Base-by-base conservation (phyloP, 2,888 invertebrate genomes). In the Callyntrura guangdongensis region DNA sequence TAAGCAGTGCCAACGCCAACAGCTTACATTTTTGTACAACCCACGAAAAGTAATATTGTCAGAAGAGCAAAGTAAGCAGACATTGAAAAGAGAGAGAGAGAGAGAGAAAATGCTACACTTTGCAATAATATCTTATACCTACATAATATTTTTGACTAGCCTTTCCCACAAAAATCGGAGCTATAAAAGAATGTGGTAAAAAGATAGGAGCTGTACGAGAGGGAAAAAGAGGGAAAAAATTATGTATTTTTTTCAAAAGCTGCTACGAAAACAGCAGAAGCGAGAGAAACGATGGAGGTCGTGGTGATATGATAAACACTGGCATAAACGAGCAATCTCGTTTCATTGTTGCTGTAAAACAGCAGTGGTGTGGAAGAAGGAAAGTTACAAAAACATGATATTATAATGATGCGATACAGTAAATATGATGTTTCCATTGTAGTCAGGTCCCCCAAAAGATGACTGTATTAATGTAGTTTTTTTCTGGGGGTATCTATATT, bases 41-140 rank as follows among this genome's bases (percentile, higher is more conserved):
- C 27, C 27, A 27, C 36, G 12, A 17, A 11, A n/a, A 36, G 27
- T 67, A 25, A 67, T 36, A 36, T 36, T 17, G 59, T 59, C 61
- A 61, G 14, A 9, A 25, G 14, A 67, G 74, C 74, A 6, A 45
- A 45, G 45, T 8, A 47, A 72, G 72, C 36, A 74, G 74, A 45
- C 47, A 74, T 20, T 9, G 22, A 45, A 47, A 74, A 74, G 17
- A 20, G 45, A 45, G 20, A 6, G 3, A n/a, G 20, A 61, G 11
- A 61, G 61, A 22, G n/a, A 72, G n/a, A 72, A 84, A 84, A 36
- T n/a, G 69, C 84, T 84, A 69, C 69, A 69, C 84, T 69, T 49
- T 67, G 84, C 69, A 67, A 53, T 11, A 25, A 36, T 82, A 82
- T 83, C 20, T 6, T 17, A 17, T 8, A 17, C 0, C 64, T 64